Base-by-base conservation (phyloP, 2,797 vertebrate genomes). In the Anolis apletophallus region DNA sequence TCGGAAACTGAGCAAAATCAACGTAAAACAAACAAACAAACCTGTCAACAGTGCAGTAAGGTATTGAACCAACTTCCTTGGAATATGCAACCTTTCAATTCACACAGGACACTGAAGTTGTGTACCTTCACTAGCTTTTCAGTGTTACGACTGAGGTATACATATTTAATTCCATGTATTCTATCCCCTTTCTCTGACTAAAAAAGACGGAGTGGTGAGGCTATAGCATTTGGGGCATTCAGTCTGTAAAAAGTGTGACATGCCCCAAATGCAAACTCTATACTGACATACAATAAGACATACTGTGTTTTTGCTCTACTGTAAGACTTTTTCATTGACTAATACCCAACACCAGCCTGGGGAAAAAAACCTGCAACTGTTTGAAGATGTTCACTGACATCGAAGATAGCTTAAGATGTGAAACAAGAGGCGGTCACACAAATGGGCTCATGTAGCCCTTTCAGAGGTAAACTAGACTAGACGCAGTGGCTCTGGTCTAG, bases 1-100 rank as follows among this genome's bases (percentile, higher is more conserved):
- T 72, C 80, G 73, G 75, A 19, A 4, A 87, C 83, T 80, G 46
- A 75, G 52, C 73, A 83, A 0, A 84, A 54, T n/a, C 84, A 67
- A 3, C 59, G n/a, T 76, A 29, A 59, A 68, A 32, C n/a, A 34
- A 46, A 46, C 7, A 59, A 68, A 32, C n/a, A 34, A 46, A 46
- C 7, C n/a, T 64, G 29, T 64, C 76, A 75, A 68, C 72, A 81
- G 67, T 69, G 32, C 80, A 75, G 50, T 87, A 50, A 50, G 32
- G 21, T 80, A 81, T 36, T 23, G n/a, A 82, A 81, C 32, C 10
- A 46, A 79, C 34, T 71, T 85, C n/a, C 26, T 11, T 82, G 64
- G 34, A n/a, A 40, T 50, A 64, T 29, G 61, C 59, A 82, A 76
- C 50, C 29, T 57, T 23, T 50, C 46, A 50, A 74, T 57, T 74